Evolutionary conservation across 92 coral and sea anemone genomes (phyloP).

Genomic region (Zoanthus sansibaricus): DNA sequence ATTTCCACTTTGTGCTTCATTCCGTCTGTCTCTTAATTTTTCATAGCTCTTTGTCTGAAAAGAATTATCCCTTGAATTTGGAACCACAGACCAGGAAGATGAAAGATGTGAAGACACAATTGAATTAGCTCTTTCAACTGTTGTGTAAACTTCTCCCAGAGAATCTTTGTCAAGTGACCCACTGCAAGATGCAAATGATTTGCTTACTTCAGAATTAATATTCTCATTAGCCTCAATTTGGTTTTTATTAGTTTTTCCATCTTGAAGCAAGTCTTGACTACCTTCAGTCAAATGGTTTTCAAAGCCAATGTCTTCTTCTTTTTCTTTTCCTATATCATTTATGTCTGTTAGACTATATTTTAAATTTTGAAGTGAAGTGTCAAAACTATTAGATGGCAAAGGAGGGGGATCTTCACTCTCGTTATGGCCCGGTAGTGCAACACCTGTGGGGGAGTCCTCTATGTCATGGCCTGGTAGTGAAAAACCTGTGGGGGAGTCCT

Average conservation of each 20-base stretch:
- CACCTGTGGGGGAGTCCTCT: too few species aligned
- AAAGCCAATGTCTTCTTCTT: background rate
- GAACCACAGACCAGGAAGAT: constrained; percentile 80
- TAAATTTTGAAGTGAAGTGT: background rate
- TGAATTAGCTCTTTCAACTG: constrained; percentile 41
- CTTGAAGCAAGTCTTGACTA: background rate
- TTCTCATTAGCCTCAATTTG: background rate
- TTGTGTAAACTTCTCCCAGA: background rate
- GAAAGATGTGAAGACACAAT: constrained; percentile 58
- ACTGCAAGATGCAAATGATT: background rate
- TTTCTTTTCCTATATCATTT: background rate
- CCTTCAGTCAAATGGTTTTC: background rate
- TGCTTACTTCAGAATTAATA: background rate
- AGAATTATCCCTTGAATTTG: constrained; percentile 64
- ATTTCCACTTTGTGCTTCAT: constrained; percentile 37
- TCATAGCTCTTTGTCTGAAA: constrained; percentile 76
- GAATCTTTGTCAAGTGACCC: background rate
- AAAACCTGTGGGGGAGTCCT: too few species aligned
- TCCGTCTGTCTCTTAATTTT: constrained; percentile 60
- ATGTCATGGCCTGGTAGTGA: too few species aligned
- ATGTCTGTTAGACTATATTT: background rate
- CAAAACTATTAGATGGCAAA: background rate
- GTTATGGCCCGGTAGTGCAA: too few species aligned
- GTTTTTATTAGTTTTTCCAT: background rate
- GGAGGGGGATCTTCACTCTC: background rate